A percentile compares a stretch with the other conserved stretches of the same genome.
These are phyloP conservation scores for Pomatostomus ruficeps DNA, from an alignment of 2,113 vertebrate genomes.

Conservation along the genomic window DNA sequence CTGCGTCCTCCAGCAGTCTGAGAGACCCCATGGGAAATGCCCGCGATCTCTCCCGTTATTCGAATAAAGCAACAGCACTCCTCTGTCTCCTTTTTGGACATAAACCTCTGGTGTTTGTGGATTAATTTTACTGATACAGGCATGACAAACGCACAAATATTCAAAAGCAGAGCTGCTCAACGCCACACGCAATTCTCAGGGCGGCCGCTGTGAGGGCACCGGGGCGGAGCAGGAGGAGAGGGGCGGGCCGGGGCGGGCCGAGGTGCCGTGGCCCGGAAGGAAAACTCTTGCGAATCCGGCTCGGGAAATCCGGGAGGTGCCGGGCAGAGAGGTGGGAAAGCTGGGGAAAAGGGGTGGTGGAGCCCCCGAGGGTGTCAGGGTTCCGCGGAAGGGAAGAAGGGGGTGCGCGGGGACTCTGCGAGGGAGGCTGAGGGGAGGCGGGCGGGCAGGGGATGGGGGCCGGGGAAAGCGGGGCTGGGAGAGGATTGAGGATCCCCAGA, in stretches of 20 bases:
- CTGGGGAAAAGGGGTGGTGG: too few species aligned
- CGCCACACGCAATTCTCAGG: accelerated
- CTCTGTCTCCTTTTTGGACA: too few species aligned
- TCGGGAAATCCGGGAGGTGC: too few species aligned
- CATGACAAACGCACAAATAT: accelerated
- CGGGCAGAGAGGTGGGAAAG: background rate
- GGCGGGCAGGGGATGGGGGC: background rate
- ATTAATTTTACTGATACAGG: too few species aligned
- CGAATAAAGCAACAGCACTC: too few species aligned
- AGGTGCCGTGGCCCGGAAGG: background rate
- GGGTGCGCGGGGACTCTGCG: background rate
- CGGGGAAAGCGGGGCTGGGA: background rate
- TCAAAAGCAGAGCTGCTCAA: accelerated
- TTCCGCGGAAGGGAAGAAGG: too few species aligned
- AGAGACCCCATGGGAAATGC: too few species aligned
- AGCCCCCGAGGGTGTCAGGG: accelerated
- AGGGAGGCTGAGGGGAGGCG: background rate
- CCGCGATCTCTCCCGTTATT: too few species aligned
- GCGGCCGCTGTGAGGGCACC: accelerated
- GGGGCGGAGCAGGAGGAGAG: background rate
- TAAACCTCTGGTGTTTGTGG: too few species aligned
- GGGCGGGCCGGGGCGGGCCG: background rate
- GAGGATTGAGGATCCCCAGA: too few species aligned
- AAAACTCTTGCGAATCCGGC: background rate
- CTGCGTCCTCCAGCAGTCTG: too few species aligned